A percentile compares a stretch with the other conserved stretches of the same genome.
Evolutionary conservation across 1,140 invertebrate genomes (phyloP).

Genomic region (Rhopalosiphum maidis): DNA sequence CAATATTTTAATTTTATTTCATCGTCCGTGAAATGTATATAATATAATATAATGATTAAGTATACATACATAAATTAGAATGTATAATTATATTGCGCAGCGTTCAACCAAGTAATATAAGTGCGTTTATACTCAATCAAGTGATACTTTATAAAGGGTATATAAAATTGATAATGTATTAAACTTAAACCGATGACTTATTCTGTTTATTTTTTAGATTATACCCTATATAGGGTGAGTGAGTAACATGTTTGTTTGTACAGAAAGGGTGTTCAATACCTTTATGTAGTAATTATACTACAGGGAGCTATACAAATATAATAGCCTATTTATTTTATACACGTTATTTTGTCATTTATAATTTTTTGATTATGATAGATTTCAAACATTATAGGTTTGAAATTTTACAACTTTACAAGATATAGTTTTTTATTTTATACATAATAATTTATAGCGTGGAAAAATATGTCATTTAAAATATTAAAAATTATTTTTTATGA

Average conservation of each 20-base stretch:
- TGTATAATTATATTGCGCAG: not conserved
- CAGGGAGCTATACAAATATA: constrained; percentile 19
- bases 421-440: not conserved
- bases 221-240: not conserved
- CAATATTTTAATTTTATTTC: constrained; percentile 4
- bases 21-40: not conserved
- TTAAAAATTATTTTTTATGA: too few species aligned
- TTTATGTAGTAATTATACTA: constrained; percentile 34
- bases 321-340: not conserved
- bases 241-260: not conserved
- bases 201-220: constrained; percentile 38
- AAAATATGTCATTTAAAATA: not conserved
- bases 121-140: not conserved
- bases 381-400: not conserved
- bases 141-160: not conserved
- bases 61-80: not conserved
- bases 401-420: not conserved
- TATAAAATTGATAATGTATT: not conserved
- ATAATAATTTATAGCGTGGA: not conserved
- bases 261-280: not conserved
- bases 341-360: not conserved
- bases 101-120: not conserved
- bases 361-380: not conserved
- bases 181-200: not conserved
- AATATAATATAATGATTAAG: not conserved